Conservation (phyloP, 2,113 vertebrate genomes). For the Phalacrocorax brasilianus region DNA sequence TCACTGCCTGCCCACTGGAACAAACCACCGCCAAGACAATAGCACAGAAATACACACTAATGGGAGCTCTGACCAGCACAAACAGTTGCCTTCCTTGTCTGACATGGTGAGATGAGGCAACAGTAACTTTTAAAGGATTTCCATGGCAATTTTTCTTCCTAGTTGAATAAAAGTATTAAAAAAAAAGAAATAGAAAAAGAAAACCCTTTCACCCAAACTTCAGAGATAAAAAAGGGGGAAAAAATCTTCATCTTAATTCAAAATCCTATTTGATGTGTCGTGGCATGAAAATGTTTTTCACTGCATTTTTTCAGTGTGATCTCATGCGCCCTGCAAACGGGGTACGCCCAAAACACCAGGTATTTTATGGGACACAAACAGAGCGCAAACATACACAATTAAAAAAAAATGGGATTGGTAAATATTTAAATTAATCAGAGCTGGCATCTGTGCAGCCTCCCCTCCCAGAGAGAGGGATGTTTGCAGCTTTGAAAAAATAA, state of each 20-base stretch:
- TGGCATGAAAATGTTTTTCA: constrained; percentile 94
- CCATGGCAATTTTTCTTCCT: not conserved
- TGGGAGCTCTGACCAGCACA: not conserved
- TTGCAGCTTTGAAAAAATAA: constrained; percentile 53
- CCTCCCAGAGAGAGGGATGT: constrained; percentile 61
- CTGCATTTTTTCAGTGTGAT: constrained; percentile 94
- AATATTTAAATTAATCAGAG: constrained; percentile 69
- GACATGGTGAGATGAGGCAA: not conserved
- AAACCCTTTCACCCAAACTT: constrained; percentile 47
- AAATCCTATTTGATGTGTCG: constrained; percentile 92
- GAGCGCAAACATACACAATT: constrained; percentile 73
- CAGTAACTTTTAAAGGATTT: not conserved
- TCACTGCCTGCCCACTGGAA: not conserved
- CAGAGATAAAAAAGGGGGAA: constrained; percentile 63
- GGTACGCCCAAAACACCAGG: constrained; percentile 88
- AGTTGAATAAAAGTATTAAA: not conserved
- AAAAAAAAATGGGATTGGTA: constrained; percentile 71
- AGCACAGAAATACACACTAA: not conserved
- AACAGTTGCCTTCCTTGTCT: not conserved
- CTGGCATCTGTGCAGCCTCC: constrained; percentile 61
- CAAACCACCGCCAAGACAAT: not conserved
- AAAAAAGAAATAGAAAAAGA: not conserved
- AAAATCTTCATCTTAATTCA: constrained; percentile 83
- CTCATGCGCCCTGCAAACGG: constrained; percentile 80
- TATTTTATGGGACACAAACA: constrained; percentile 81